Evolutionary conservation across 2,797 vertebrate species (phyloP).

Genomic region (Gambelia wislizenii): DNA sequence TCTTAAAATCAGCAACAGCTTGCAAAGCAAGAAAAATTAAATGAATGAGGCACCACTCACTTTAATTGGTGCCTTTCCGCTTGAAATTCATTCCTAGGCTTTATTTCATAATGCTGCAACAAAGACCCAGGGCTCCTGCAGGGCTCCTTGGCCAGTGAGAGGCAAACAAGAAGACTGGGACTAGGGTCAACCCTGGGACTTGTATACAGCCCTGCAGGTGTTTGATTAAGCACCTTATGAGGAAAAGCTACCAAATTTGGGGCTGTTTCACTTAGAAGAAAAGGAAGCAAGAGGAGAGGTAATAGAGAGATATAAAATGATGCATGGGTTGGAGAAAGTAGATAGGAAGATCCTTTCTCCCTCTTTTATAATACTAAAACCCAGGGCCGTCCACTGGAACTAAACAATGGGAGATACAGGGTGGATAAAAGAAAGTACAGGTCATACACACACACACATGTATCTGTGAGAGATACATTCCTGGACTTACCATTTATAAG

Average conservation of each 20-base stretch:
- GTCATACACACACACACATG: too few relatives aligned
- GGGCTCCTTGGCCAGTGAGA: background rate
- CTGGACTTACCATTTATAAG: too few relatives aligned
- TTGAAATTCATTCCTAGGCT: constrained; percentile 22
- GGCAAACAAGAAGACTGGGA: background rate
- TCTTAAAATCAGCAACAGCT: background rate
- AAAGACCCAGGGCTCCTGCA: background rate
- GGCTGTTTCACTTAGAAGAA: too few relatives aligned
- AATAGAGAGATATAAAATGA: too few relatives aligned
- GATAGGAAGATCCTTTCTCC: background rate
- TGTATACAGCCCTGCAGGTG: background rate
- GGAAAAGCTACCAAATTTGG: too few relatives aligned
- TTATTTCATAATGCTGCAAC: background rate
- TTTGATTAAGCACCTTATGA: too few relatives aligned
- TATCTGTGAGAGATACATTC: too few relatives aligned
- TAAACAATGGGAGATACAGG: too few relatives aligned
- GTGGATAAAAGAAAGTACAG: too few relatives aligned
- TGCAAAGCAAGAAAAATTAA: constrained; percentile 20
- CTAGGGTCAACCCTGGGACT: background rate
- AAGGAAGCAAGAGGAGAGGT: too few relatives aligned
- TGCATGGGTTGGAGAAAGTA: background rate
- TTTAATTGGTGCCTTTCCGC: constrained; percentile 28
- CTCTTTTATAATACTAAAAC: too few relatives aligned
- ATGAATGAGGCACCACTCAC: background rate
- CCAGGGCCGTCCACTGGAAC: too few relatives aligned